Percentiles rank a stretch among this genome's conserved stretches.
Evolutionary conservation across 2,797 vertebrate genomes (phyloP).

Genomic region (Eidolon dupreanum): DNA sequence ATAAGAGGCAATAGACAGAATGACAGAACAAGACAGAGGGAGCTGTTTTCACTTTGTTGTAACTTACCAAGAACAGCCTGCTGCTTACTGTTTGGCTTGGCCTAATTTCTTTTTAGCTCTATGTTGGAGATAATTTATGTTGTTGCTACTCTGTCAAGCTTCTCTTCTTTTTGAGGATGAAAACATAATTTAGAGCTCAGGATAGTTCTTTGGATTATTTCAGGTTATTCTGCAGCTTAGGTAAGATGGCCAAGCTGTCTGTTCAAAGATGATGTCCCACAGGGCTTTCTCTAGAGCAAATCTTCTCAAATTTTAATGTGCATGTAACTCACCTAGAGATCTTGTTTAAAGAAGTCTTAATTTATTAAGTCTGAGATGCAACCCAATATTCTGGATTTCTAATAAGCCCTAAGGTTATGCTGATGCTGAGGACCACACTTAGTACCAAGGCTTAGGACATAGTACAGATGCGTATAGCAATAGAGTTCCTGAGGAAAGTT

Average conservation of each 20-base stretch:
- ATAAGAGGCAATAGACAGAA: not conserved
- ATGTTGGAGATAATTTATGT: not conserved
- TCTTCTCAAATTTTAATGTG: not conserved
- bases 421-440: not conserved
- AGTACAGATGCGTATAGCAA: not conserved
- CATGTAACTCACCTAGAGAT: not conserved
- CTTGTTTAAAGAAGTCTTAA: not conserved
- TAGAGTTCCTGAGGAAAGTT: not conserved
- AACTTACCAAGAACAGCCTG: not conserved
- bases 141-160: not conserved
- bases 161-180: not conserved
- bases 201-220: not conserved
- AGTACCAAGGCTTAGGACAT: not conserved
- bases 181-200: not conserved
- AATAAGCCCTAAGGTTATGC: not conserved
- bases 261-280: not conserved
- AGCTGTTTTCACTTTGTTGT: not conserved
- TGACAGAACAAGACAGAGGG: not conserved
- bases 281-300: not conserved
- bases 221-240: not conserved
- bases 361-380: not conserved
- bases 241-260: not conserved
- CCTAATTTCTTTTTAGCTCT: not conserved
- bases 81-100: not conserved
- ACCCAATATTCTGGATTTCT: not conserved